Conservation (phyloP, 2,797 vertebrate species). For the Nothura maculosa region DNA sequence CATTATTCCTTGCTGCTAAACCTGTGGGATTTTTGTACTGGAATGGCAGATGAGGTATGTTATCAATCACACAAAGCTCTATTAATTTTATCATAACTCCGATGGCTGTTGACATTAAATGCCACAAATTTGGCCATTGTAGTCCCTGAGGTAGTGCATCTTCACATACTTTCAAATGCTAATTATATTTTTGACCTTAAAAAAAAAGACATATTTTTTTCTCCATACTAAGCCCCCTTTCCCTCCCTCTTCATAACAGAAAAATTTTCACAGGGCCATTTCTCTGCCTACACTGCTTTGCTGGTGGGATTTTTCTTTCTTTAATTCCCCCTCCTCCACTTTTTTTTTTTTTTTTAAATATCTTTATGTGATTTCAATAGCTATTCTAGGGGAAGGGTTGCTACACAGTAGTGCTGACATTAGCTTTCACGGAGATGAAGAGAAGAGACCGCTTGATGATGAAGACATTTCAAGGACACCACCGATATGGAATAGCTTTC, state of each 20-base stretch:
- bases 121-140: constrained; percentile 78
- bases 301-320: constrained; percentile 2
- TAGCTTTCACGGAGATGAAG: constrained; percentile 72
- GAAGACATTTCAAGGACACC: constrained; percentile 89
- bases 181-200: constrained; percentile 89
- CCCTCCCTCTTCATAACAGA: not conserved
- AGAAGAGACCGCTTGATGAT: constrained; percentile 70
- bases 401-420: constrained; percentile 69
- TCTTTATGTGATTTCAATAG: constrained; percentile 78
- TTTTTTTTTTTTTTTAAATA: constrained; percentile 40
- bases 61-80: constrained; percentile 85
- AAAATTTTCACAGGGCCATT: constrained; percentile 52
- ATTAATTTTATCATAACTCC: constrained; percentile 87
- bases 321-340: accelerated
- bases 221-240: not conserved
- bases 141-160: constrained; percentile 79
- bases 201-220: constrained; percentile 73
- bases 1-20: constrained; percentile 20
- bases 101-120: constrained; percentile 85
- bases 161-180: constrained; percentile 86
- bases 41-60: constrained; percentile 70
- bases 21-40: constrained; percentile 56
- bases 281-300: constrained; percentile 29
- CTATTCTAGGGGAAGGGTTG: constrained; percentile 55
- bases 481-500: constrained; percentile 49